Conservation (phyloP, 2,888 invertebrate genomes). For the Tethea ocularis region DNA sequence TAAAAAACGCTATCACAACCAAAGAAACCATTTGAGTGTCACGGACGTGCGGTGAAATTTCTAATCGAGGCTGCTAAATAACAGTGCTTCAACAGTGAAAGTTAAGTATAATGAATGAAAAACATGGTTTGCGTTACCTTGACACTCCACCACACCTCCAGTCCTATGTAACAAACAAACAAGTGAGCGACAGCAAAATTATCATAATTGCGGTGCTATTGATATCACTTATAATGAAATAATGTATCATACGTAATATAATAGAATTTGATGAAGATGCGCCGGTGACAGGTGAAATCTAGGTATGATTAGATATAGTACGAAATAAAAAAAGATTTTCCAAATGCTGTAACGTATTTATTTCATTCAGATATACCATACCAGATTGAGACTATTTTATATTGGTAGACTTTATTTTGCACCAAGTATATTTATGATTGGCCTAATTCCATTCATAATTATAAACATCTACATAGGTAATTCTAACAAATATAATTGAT, state of each 20-base stretch:
- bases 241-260: not conserved
- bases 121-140: conserved; percentile 38
- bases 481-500: not conserved
- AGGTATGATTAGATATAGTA: conserved; percentile 6
- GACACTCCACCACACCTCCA: conserved; percentile 36
- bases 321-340: conserved; percentile 5
- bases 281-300: not conserved
- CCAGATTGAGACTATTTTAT: conserved; percentile 7
- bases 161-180: conserved; percentile 5
- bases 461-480: not conserved
- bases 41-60: conserved; percentile 48
- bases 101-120: conserved; percentile 43
- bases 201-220: conserved; percentile 19
- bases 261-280: conserved; percentile 6
- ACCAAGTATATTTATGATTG: not conserved
- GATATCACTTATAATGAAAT: conserved; percentile 11
- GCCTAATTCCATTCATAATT: not conserved
- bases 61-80: conserved; percentile 46
- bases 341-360: conserved; percentile 6
- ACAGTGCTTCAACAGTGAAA: conserved; percentile 50
- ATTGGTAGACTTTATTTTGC: conserved; percentile 7
- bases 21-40: conserved; percentile 47
- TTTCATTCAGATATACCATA: not conserved
- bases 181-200: conserved; percentile 26
- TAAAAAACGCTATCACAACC: conserved; percentile 35